phyloP scores from a whole-genome alignment of 2,113 vertebrate genomes.

The Erinaceus europaeus region DNA sequence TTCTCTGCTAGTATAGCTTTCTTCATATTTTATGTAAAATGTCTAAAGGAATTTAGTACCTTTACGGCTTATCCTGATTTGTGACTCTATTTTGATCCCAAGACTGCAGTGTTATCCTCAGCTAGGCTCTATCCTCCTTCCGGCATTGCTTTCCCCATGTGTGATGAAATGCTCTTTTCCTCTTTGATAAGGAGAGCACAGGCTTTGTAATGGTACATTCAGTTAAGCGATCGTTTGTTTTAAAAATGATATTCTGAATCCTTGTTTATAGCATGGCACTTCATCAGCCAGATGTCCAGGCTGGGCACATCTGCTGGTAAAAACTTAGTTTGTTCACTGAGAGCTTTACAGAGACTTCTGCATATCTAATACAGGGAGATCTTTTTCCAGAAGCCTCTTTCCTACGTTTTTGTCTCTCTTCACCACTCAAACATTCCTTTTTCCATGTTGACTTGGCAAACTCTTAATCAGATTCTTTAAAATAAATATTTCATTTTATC shows the following conservation, averaged over 20 bases:
- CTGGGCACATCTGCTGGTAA: not conserved
- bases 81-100: not conserved
- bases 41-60: not conserved
- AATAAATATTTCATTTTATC: no score
- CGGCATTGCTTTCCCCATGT: rapidly evolving
- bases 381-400: not conserved
- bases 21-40: not conserved
- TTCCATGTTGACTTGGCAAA: no score
- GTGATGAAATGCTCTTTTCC: not conserved
- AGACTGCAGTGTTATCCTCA: not conserved
- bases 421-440: not conserved
- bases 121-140: not conserved
- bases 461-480: no score
- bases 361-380: no score
- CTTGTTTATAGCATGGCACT: not conserved
- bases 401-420: not conserved
- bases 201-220: not conserved
- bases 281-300: not conserved
- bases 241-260: not conserved
- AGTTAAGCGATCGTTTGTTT: not conserved
- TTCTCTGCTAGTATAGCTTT: not conserved
- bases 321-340: not conserved
- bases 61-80: not conserved
- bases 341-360: not conserved
- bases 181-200: not conserved